These are phyloP conservation scores for Petrocephalus zakoni DNA, from an alignment of 2,113 vertebrate genomes.

Conservation along the genomic window DNA sequence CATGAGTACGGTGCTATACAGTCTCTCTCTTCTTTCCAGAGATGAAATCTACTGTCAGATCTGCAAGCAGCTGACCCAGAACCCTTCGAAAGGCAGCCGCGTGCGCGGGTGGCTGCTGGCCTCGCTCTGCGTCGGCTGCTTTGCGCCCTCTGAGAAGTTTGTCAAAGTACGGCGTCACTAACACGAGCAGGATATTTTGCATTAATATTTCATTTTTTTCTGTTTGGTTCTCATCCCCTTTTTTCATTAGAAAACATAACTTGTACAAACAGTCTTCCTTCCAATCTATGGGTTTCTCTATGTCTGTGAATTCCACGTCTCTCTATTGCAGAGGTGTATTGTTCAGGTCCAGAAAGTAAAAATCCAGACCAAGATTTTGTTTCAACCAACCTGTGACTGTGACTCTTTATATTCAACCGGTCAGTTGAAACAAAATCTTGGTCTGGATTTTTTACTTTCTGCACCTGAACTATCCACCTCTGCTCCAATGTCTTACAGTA, in stretches of 20 bases:
- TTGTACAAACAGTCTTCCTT: background rate
- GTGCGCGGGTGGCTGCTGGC: slow-evolving; percentile 94
- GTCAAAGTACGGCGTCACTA: slow-evolving; percentile 74
- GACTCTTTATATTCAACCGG: background rate
- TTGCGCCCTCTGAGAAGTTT: slow-evolving; percentile 92
- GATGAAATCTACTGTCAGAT: slow-evolving; percentile 99
- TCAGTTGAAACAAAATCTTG: background rate
- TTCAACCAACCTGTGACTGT: background rate
- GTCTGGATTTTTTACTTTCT: background rate
- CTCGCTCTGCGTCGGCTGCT: slow-evolving; percentile 93
- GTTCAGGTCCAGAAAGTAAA: background rate
- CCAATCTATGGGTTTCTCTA: too few species aligned
- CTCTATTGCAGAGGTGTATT: background rate
- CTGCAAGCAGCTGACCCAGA: slow-evolving; percentile 93
- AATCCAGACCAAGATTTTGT: background rate
- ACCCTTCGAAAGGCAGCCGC: slow-evolving; percentile 93
- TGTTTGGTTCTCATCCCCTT: background rate
- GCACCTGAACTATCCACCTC: background rate
- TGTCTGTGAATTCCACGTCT: background rate
- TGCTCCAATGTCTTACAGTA: slow-evolving; percentile 59
- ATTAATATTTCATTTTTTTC: background rate
- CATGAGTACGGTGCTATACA: background rate
- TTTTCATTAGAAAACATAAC: background rate
- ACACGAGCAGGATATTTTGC: background rate
- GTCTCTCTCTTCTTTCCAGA: slow-evolving; percentile 51